phyloP scores from a whole-genome alignment of 2,797 vertebrate genomes.

The Melanotaenia maccullochi region DNA sequence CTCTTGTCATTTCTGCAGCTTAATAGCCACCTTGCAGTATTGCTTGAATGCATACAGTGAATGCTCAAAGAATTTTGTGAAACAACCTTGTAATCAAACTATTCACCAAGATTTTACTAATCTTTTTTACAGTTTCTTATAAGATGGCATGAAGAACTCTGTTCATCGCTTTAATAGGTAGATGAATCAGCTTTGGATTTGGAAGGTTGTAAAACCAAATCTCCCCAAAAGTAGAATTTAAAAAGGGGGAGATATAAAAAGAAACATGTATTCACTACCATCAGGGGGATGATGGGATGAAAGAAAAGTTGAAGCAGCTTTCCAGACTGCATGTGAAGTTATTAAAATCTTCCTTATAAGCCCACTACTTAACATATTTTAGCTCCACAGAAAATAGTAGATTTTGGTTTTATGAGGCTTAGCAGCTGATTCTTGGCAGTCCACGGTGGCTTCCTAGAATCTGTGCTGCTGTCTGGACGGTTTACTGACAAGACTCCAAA shows the following conservation, averaged over 20 bases:
- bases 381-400: background rate
- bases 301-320: no score
- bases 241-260: no score
- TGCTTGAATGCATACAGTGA: conserved; percentile 1
- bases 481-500: conserved; percentile 18
- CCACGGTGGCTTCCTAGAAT: conserved; percentile 19
- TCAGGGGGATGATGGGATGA: no score
- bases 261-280: background rate
- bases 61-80: background rate
- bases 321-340: background rate
- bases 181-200: background rate
- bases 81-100: background rate
- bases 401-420: conserved; percentile 2
- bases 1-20: background rate
- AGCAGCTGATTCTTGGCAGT: conserved; percentile 15
- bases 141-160: background rate
- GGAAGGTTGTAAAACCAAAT: background rate
- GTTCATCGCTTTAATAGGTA: background rate
- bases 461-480: conserved; percentile 14
- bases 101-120: background rate
- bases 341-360: background rate
- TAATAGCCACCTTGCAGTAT: background rate
- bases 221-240: background rate
- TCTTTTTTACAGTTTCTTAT: background rate
- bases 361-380: background rate